Evolutionary conservation across 2,113 vertebrate genomes (phyloP).

Genomic region (Pterocles orientalis): DNA sequence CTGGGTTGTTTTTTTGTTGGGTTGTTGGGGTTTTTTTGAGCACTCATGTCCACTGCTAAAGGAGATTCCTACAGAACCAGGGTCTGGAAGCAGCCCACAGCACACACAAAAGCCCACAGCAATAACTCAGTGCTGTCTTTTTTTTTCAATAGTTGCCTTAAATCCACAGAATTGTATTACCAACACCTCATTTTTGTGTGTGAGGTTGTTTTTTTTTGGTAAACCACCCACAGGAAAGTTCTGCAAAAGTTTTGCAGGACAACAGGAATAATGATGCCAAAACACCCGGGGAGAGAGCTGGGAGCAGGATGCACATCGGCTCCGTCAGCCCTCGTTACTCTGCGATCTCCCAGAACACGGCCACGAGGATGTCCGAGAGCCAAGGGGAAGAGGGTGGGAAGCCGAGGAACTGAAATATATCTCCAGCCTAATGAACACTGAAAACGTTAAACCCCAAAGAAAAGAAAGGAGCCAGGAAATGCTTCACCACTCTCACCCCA

Average conservation of each 20-base stretch:
- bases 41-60: not conserved
- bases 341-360: not conserved
- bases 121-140: fast-evolving
- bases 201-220: too few relatives aligned
- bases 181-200: not conserved
- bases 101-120: not conserved
- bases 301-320: not conserved
- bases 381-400: not conserved
- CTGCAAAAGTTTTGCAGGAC: not conserved
- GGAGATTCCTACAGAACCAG: not conserved
- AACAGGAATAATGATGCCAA: not conserved
- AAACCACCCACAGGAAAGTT: not conserved
- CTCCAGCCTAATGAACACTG: not conserved
- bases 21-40: not conserved
- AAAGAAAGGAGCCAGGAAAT: not conserved
- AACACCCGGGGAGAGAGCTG: fast-evolving
- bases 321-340: not conserved
- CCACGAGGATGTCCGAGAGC: fast-evolving
- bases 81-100: not conserved
- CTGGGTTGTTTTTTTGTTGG: too few relatives aligned
- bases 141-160: not conserved
- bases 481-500: not conserved
- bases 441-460: not conserved
- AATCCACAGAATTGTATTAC: not conserved
- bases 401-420: not conserved